phyloP scores from a whole-genome alignment of 2,113 vertebrate genomes.

The Sylvilagus bachmani region DNA sequence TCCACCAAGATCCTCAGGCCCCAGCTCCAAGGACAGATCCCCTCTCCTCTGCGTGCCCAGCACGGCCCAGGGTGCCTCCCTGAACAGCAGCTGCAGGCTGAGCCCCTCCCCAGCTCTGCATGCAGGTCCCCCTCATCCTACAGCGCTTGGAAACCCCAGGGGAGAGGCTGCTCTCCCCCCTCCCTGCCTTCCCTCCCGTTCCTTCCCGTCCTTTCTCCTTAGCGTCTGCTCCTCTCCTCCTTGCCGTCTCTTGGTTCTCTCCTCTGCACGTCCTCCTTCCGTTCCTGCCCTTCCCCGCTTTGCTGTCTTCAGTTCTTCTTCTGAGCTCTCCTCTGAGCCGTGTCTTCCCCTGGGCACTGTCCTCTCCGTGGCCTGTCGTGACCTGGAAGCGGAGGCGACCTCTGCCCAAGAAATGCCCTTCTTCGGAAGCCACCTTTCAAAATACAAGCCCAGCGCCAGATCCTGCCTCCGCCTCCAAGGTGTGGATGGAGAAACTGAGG shows the following conservation, averaged over 20 bases:
- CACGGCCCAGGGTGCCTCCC: background rate
- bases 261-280: background rate
- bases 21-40: background rate
- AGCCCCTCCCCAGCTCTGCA: no score
- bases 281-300: background rate
- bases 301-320: background rate
- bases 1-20: background rate
- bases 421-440: background rate
- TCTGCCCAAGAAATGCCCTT: background rate
- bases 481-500: background rate
- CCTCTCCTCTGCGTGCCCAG: background rate
- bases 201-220: background rate
- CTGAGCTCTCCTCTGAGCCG: no score
- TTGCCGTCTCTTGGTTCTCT: background rate
- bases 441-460: background rate
- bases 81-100: accelerated
- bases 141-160: background rate
- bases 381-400: background rate
- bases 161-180: accelerated
- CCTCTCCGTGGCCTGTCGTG: background rate
- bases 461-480: background rate
- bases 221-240: background rate
- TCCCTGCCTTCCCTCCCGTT: background rate
- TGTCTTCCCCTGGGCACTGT: no score
- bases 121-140: background rate